phyloP scores from a whole-genome alignment of 2,797 vertebrate genomes.

The Syngnathus rostellatus region DNA sequence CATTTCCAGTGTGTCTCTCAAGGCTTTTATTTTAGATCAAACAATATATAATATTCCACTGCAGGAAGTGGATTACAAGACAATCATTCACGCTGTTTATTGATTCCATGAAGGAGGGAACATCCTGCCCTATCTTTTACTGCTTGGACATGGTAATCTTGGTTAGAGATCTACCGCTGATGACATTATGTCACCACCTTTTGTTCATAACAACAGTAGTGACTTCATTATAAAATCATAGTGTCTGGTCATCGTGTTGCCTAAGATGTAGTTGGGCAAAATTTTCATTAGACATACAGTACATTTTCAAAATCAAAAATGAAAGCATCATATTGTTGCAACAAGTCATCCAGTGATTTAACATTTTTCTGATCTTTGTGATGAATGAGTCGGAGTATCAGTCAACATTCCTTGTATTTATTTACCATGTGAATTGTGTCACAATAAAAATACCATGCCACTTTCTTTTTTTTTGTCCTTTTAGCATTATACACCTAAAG shows the following conservation, averaged over 20 bases:
- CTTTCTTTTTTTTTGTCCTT: neutral
- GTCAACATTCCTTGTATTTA: neutral
- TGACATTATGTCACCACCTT: neutral
- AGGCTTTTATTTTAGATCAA: neutral
- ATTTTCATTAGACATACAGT: neutral
- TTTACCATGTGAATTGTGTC: neutral
- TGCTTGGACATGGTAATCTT: neutral
- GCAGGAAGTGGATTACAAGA: neutral
- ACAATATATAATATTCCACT: neutral
- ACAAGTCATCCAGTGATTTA: neutral
- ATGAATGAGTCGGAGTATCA: slow-evolving; percentile 1
- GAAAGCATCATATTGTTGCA: neutral
- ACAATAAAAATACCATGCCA: neutral
- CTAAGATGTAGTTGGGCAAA: neutral
- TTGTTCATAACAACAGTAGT: neutral
- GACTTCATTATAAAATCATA: neutral
- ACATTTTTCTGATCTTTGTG: neutral
- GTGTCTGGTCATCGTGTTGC: neutral
- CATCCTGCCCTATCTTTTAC: neutral
- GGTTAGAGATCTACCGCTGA: neutral
- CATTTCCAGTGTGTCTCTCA: neutral
- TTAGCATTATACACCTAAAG: neutral
- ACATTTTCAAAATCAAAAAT: neutral
- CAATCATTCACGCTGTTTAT: slow-evolving; percentile 1
- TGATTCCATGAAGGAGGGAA: neutral